Conservation (phyloP, 2,113 vertebrate genomes). For the Prietella phreatophila region DNA sequence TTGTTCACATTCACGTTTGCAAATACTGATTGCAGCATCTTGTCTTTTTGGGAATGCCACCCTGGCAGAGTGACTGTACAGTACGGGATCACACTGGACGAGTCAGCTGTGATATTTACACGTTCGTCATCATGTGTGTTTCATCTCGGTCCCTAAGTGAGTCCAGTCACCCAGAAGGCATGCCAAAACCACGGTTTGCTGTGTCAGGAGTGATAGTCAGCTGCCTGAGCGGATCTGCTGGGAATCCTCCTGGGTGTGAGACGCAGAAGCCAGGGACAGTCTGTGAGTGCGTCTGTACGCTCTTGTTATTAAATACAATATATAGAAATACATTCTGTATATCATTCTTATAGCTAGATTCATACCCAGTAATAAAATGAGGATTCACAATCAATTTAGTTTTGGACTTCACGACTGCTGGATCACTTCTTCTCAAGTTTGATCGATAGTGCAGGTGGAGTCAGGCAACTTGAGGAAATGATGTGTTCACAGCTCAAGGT, state of each 20-base stretch:
- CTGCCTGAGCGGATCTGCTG: conserved; percentile 52
- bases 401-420: not conserved
- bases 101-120: conserved; percentile 22
- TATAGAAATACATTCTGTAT: not conserved
- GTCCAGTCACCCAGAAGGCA: conserved; percentile 43
- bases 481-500: not conserved
- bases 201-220: conserved; percentile 36
- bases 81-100: conserved; percentile 4
- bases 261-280: conserved; percentile 19
- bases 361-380: not conserved
- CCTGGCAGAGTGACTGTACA: not conserved
- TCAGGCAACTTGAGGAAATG: not conserved
- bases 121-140: conserved; percentile 22
- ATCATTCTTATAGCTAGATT: not conserved
- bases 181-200: conserved; percentile 48
- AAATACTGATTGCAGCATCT: not conserved
- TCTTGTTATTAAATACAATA: not conserved
- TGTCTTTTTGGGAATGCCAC: no score
- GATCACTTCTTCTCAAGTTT: not conserved
- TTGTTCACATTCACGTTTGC: not conserved
- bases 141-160: conserved; percentile 29
- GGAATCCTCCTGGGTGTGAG: conserved; percentile 49
- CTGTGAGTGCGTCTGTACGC: conserved; percentile 7
- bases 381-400: not conserved
- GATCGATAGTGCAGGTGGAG: not conserved